phyloP scores from a whole-genome alignment of 2,888 invertebrate genomes.

The Elysia crispata region DNA sequence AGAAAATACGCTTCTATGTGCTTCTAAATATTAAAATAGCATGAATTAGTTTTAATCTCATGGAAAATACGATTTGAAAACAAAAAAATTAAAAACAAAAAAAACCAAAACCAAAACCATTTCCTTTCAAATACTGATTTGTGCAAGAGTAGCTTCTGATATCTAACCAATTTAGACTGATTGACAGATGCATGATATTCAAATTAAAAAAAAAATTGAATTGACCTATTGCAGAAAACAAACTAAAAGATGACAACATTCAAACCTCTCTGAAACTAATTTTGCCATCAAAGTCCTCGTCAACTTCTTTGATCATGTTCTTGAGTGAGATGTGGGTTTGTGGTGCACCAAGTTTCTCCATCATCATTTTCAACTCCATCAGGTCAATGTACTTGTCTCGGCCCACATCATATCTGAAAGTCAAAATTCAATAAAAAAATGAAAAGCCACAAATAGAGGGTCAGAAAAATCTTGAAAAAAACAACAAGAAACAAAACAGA shows the following conservation, averaged over 20 bases:
- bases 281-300: slow-evolving; percentile 79
- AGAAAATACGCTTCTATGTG: too few species aligned
- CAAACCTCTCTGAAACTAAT: slow-evolving; percentile 92
- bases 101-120: background rate
- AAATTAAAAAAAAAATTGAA: background rate
- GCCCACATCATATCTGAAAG: slow-evolving; percentile 91
- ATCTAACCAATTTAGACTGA: background rate
- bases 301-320: slow-evolving; percentile 88
- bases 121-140: background rate
- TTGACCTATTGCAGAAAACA: background rate
- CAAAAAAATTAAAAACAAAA: background rate
- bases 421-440: too few species aligned
- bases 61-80: too few species aligned
- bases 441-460: too few species aligned
- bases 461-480: too few species aligned
- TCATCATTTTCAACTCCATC: slow-evolving; percentile 94
- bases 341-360: slow-evolving; percentile 96
- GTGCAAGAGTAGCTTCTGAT: background rate
- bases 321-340: slow-evolving; percentile 97
- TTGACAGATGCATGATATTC: background rate
- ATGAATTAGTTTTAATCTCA: too few species aligned
- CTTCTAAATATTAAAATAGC: too few species aligned
- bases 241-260: background rate
- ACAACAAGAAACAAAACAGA: too few species aligned
- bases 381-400: slow-evolving; percentile 93